Evolutionary conservation across 2,113 vertebrate genomes (phyloP).

Genomic region (Neogobius melanostomus): DNA sequence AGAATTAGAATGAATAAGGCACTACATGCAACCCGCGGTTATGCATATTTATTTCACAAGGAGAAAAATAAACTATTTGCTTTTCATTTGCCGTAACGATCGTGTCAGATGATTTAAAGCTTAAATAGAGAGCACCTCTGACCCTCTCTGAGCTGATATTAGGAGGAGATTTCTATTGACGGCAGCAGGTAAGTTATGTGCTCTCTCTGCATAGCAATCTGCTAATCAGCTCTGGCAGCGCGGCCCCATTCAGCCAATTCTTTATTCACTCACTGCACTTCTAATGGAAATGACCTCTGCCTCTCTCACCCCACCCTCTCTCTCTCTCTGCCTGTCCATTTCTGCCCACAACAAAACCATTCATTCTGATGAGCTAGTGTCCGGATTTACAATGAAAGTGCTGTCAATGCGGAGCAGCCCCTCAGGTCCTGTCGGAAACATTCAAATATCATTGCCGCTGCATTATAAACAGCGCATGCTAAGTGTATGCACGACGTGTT

Average conservation of each 20-base stretch:
- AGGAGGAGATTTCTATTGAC: conserved; percentile 31
- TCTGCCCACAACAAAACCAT: conserved; percentile 27
- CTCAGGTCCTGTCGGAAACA: conserved; percentile 11
- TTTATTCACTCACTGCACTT: conserved; percentile 50
- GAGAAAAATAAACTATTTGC: background rate
- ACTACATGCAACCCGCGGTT: background rate
- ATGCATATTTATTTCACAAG: background rate
- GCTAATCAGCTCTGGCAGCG: conserved; percentile 50
- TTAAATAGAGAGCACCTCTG: conserved; percentile 12
- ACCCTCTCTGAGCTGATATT: conserved; percentile 3
- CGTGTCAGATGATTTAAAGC: background rate
- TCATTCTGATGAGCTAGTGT: conserved; percentile 42
- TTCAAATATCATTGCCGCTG: background rate
- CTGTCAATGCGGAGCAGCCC: conserved; percentile 19
- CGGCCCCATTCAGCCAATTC: conserved; percentile 50
- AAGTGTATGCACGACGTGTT: conserved; percentile 21
- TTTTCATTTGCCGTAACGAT: background rate
- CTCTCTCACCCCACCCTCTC: conserved; percentile 1
- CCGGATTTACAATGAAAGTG: conserved; percentile 25
- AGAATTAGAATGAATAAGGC: background rate
- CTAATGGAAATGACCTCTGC: conserved; percentile 63
- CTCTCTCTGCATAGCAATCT: conserved; percentile 54
- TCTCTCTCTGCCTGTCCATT: conserved; percentile 27
- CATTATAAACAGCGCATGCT: conserved; percentile 16
- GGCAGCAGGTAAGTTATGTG: conserved; percentile 39